Evolutionary conservation across 2,888 invertebrate genomes (phyloP).

Genomic region (Sarcophaga rosellei): DNA sequence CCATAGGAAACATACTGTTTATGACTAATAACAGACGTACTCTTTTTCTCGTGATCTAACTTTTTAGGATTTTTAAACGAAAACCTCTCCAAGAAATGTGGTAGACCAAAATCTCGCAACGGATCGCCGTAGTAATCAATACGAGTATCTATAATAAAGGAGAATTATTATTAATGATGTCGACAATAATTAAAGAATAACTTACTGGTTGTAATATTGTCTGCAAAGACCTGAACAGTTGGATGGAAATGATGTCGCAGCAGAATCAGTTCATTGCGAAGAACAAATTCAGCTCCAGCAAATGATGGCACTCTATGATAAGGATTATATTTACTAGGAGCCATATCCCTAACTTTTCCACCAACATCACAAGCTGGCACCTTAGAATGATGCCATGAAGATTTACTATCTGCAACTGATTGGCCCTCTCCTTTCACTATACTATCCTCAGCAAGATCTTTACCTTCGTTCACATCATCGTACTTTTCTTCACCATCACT

Average conservation of each 20-base stretch:
- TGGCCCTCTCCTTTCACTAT: slow-evolving; percentile 1
- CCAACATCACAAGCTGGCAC: slow-evolving; percentile 59
- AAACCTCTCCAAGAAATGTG: slow-evolving; percentile 96
- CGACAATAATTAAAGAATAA: slow-evolving; percentile 46
- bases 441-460: slow-evolving; percentile 19
- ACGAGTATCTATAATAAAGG: slow-evolving; percentile 83
- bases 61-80: slow-evolving; percentile 96
- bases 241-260: slow-evolving; percentile 94
- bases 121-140: slow-evolving; percentile 96
- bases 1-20: slow-evolving; percentile 88
- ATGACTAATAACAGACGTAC: slow-evolving; percentile 78
- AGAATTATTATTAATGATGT: not conserved
- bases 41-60: slow-evolving; percentile 78
- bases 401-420: slow-evolving; percentile 10
- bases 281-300: slow-evolving; percentile 88
- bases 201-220: slow-evolving; percentile 87
- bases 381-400: slow-evolving; percentile 79
- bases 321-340: slow-evolving; percentile 84
- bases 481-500: slow-evolving; percentile 79
- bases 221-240: slow-evolving; percentile 93
- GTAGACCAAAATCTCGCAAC: slow-evolving; percentile 93
- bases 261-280: slow-evolving; percentile 88
- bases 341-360: slow-evolving; percentile 71
- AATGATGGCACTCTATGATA: slow-evolving; percentile 91
- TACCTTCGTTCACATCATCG: slow-evolving; percentile 74